Evolutionary conservation across 2,888 invertebrate species (phyloP).

Genomic region (Corbicula japonica): DNA sequence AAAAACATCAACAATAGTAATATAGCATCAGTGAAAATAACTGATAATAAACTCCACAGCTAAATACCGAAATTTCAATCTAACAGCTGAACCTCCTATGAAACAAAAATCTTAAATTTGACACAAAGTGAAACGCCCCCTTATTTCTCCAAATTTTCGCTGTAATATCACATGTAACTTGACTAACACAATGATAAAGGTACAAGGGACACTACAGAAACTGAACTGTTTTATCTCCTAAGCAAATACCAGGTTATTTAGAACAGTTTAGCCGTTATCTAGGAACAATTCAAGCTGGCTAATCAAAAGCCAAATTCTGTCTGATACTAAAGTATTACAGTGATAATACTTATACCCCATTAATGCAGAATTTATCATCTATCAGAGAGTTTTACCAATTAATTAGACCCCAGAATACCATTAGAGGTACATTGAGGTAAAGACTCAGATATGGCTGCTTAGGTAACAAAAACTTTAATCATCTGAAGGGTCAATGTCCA

Average conservation of each 20-base stretch:
- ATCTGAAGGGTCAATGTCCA: no score
- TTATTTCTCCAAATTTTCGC: slow-evolving; percentile 6
- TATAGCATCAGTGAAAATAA: background rate
- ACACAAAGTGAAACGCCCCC: slow-evolving; percentile 25
- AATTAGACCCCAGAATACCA: no score
- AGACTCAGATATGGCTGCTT: no score
- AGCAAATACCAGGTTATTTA: background rate
- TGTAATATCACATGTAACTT: slow-evolving; percentile 27
- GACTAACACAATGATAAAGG: slow-evolving; percentile 33
- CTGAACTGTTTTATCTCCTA: background rate
- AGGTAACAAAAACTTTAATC: no score
- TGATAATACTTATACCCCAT: slow-evolving; percentile 3
- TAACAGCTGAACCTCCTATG: background rate
- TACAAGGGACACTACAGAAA: background rate
- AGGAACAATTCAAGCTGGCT: background rate
- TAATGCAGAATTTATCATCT: background rate
- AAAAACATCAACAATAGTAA: background rate
- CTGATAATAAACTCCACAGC: background rate
- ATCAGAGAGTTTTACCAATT: background rate
- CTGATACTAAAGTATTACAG: slow-evolving; percentile 17
- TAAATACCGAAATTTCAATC: no score
- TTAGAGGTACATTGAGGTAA: background rate
- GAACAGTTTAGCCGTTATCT: background rate
- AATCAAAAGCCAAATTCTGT: slow-evolving; percentile 28
- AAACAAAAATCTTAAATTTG: background rate